Evolutionary conservation across 2,888 invertebrate species (phyloP).

Genomic region (Trichogramma dendrolimi): DNA sequence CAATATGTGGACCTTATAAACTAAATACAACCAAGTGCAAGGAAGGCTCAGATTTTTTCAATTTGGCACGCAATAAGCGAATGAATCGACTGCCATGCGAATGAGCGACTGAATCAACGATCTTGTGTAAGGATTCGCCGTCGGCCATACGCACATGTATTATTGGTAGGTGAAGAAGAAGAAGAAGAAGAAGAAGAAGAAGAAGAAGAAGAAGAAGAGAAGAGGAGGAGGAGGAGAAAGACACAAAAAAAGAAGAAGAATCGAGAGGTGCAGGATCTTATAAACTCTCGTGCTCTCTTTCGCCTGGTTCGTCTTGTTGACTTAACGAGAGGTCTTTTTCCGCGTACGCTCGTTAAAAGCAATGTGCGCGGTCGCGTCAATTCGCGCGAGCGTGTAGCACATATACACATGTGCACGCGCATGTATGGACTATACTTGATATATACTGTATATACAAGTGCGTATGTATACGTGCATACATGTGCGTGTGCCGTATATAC

Average conservation of each 20-base stretch:
- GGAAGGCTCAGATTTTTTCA: constrained; percentile 24
- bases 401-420: no score
- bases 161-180: background rate
- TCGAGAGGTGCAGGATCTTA: constrained; percentile 19
- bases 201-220: constrained; percentile 1
- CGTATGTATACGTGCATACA: background rate
- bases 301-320: constrained; percentile 28
- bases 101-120: constrained; percentile 15
- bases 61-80: constrained; percentile 28
- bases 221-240: background rate
- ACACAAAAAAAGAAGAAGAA: constrained; percentile 11
- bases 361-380: constrained; percentile 24
- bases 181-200: background rate
- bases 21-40: no score
- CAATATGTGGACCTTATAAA: no score
- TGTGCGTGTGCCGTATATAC: background rate
- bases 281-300: constrained; percentile 1
- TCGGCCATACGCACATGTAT: constrained; percentile 5
- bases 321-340: constrained; percentile 32
- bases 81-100: constrained; percentile 24
- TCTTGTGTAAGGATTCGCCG: constrained; percentile 6
- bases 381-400: constrained; percentile 7
- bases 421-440: no score
- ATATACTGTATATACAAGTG: background rate
- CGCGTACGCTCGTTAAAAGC: constrained; percentile 30